A percentile compares a stretch with the other conserved stretches of the same genome.
phyloP scores from a whole-genome alignment of 2,888 invertebrate species.

The Hirtodrosophila trivittata region DNA sequence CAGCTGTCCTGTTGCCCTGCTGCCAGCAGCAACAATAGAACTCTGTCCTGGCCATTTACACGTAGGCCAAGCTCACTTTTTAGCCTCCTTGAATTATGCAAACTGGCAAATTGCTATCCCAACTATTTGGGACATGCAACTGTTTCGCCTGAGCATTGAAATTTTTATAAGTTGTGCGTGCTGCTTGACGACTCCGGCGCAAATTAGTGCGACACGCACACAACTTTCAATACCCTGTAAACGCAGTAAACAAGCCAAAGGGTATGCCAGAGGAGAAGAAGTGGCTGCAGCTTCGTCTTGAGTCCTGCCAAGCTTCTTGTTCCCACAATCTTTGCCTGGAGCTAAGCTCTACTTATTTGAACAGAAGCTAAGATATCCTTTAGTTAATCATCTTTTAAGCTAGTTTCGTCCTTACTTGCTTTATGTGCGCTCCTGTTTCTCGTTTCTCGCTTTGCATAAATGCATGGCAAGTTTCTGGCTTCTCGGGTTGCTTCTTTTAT shows the following conservation, averaged over 20 bases:
- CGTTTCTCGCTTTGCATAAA: slow-evolving; percentile 66
- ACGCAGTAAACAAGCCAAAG: neutral
- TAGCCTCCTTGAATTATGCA: slow-evolving; percentile 60
- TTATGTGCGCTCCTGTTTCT: slow-evolving; percentile 30
- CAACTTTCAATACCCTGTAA: slow-evolving; percentile 26
- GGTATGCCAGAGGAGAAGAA: neutral
- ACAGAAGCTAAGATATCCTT: too few species aligned
- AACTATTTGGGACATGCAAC: slow-evolving; percentile 71
- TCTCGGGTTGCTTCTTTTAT: slow-evolving; percentile 18
- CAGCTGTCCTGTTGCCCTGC: neutral
- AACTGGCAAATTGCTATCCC: slow-evolving; percentile 56
- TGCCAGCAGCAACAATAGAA: neutral
- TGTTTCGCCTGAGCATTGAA: slow-evolving; percentile 46
- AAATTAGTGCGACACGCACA: slow-evolving; percentile 73
- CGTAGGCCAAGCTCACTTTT: slow-evolving; percentile 8
- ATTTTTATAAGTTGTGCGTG: slow-evolving; percentile 74
- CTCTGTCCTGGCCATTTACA: slow-evolving; percentile 17
- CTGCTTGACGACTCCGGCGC: slow-evolving; percentile 41
- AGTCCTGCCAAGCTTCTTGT: neutral
- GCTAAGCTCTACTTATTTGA: too few species aligned
- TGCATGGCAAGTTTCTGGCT: slow-evolving; percentile 59
- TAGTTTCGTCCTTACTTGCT: neutral
- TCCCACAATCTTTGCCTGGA: too few species aligned
- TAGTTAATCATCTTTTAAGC: slow-evolving; percentile 24
- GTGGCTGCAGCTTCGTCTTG: neutral